Percentiles rank a stretch among this genome's conserved stretches.
phyloP scores from a whole-genome alignment of 2,888 invertebrate genomes.

The Amblyteles armatorius region DNA sequence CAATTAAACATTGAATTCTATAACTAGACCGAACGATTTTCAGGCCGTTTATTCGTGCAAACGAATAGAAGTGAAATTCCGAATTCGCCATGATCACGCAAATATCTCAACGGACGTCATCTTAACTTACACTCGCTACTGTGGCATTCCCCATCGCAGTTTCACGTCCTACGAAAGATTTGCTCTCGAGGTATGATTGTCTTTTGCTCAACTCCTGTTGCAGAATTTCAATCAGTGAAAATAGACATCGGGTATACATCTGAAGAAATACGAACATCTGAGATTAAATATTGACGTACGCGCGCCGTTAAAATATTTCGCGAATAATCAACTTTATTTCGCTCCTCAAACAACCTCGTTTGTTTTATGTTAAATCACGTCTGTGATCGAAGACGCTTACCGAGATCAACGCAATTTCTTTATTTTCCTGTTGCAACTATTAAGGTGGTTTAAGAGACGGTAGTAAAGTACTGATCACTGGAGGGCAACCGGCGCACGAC shows the following conservation, averaged over 20 bases:
- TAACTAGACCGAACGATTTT: background rate
- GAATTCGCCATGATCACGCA: slow-evolving; percentile 24
- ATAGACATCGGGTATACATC: background rate
- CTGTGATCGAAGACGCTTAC: background rate
- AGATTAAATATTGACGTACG: background rate
- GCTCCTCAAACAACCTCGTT: background rate
- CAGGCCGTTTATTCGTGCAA: background rate
- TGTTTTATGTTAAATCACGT: background rate
- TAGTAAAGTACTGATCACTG: background rate
- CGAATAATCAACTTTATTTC: background rate
- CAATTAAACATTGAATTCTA: slow-evolving; percentile 3
- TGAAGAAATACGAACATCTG: background rate
- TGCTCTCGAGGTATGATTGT: slow-evolving; percentile 29
- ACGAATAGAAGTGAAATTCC: slow-evolving; percentile 13
- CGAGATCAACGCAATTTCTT: background rate
- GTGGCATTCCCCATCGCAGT: slow-evolving; percentile 42
- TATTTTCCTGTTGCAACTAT: background rate
- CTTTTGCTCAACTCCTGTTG: slow-evolving; percentile 20
- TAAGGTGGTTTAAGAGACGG: background rate
- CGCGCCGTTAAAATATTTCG: background rate
- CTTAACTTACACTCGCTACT: slow-evolving; percentile 20
- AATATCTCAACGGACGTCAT: slow-evolving; percentile 1
- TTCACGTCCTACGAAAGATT: slow-evolving; percentile 19
- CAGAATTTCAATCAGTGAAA: slow-evolving; percentile 14
- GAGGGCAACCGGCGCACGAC: background rate